A percentile compares a stretch with the other conserved stretches of the same genome.
These are phyloP conservation scores for Pantherophis guttatus DNA, from an alignment of 2,113 vertebrate genomes.

Conservation along the genomic window DNA sequence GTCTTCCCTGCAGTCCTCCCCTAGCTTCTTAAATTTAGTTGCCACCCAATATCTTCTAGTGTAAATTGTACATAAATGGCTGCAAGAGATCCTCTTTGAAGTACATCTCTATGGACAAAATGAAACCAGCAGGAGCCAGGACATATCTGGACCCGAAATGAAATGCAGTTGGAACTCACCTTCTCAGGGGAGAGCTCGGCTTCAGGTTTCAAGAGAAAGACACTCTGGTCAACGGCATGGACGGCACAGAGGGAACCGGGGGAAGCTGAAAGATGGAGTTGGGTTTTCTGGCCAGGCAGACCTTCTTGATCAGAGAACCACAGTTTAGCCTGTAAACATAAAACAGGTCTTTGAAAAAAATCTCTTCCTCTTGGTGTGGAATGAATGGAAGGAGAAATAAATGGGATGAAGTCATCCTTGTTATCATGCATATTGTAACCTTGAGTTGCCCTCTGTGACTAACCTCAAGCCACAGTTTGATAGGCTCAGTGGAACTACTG, in stretches of 20 bases:
- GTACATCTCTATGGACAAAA: background rate
- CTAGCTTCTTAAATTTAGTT: background rate
- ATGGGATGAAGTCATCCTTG: background rate
- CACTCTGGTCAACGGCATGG: constrained; percentile 82
- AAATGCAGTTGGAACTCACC: constrained; percentile 52
- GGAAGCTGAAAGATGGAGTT: constrained; percentile 64
- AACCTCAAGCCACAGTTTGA: background rate
- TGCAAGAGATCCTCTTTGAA: background rate
- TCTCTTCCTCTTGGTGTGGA: background rate
- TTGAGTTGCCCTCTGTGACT: background rate
- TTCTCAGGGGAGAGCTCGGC: constrained; percentile 67
- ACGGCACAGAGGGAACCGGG: constrained; percentile 82
- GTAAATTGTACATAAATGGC: background rate
- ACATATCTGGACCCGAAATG: background rate
- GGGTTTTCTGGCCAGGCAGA: constrained; percentile 71
- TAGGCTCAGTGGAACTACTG: too few species aligned
- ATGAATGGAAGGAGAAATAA: background rate
- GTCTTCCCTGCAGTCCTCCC: background rate
- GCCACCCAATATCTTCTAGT: background rate
- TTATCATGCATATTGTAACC: background rate
- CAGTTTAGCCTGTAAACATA: constrained; percentile 67
- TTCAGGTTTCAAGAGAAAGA: constrained; percentile 77
- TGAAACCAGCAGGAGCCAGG: background rate
- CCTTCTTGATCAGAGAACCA: constrained; percentile 67
- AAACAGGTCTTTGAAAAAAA: background rate